phyloP scores from a whole-genome alignment of 2,797 vertebrate species.

The Scleropages formosus region DNA sequence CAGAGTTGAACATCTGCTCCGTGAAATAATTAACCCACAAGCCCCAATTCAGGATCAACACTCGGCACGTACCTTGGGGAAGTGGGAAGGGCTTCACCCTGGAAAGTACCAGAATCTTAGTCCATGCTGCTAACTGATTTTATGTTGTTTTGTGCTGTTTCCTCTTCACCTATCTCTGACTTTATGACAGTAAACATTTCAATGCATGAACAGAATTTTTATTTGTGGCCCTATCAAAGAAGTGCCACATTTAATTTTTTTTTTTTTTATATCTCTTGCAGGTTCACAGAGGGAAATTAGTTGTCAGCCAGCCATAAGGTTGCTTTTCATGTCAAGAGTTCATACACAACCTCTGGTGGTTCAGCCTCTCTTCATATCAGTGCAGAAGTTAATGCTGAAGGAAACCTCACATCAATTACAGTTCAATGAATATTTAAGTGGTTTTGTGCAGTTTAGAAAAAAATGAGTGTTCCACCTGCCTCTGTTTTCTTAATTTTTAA shows the following conservation, averaged over 20 bases:
- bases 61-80: background rate
- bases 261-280: background rate
- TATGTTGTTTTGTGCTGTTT: background rate
- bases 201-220: background rate
- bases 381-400: no score
- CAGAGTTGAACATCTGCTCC: conserved; percentile 59
- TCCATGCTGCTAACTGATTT: background rate
- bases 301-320: no score
- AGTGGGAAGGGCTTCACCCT: conserved; percentile 1
- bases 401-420: no score
- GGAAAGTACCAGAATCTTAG: background rate
- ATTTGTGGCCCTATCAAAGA: background rate
- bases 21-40: conserved; percentile 38
- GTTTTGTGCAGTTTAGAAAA: no score
- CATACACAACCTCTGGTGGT: no score
- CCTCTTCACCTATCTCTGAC: background rate
- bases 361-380: no score
- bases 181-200: background rate
- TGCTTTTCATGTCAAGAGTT: no score
- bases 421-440: no score
- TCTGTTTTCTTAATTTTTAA: no score
- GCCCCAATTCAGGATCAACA: background rate
- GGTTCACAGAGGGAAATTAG: background rate
- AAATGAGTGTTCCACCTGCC: no score
- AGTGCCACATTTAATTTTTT: no score